Conservation (phyloP, 1,140 invertebrate genomes). For the Drosophila nikananu region DNA sequence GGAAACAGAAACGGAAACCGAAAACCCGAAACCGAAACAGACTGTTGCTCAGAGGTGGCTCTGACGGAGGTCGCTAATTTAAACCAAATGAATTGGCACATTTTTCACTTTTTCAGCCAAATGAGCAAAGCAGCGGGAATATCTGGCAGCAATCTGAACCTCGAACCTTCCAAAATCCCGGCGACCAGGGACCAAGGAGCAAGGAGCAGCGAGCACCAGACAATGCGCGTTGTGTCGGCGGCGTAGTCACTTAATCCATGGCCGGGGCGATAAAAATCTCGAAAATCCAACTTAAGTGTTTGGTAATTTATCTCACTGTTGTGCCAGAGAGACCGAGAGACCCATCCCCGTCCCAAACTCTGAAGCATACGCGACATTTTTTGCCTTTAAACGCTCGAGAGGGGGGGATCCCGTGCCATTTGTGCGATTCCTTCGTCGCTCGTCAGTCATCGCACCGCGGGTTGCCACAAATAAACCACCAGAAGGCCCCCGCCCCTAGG, state of each 20-base stretch:
- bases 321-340: conserved; percentile 12
- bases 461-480: conserved; percentile 61
- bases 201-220: conserved; percentile 12
- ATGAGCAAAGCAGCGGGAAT: conserved; percentile 56
- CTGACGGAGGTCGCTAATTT: conserved; percentile 81
- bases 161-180: neutral
- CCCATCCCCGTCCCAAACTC: neutral
- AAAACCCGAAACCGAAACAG: conserved; percentile 28
- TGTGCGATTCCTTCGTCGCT: conserved; percentile 31
- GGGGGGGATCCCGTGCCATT: conserved; percentile 18
- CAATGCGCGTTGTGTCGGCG: conserved; percentile 33
- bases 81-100: conserved; percentile 85
- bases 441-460: conserved; percentile 71
- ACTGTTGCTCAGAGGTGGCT: conserved; percentile 69
- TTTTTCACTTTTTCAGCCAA: conserved; percentile 82
- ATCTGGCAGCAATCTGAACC: conserved; percentile 29
- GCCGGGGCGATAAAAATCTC: conserved; percentile 83
- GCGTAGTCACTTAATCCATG: conserved; percentile 82
- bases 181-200: conserved; percentile 6
- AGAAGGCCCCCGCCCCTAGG: neutral
- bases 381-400: conserved; percentile 48
- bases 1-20: conserved; percentile 8
- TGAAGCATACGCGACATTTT: conserved; percentile 68
- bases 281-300: conserved; percentile 85
- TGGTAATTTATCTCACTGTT: conserved; percentile 83